Evolutionary conservation across 2,797 vertebrate species (phyloP).

Genomic region (Agapornis canus): DNA sequence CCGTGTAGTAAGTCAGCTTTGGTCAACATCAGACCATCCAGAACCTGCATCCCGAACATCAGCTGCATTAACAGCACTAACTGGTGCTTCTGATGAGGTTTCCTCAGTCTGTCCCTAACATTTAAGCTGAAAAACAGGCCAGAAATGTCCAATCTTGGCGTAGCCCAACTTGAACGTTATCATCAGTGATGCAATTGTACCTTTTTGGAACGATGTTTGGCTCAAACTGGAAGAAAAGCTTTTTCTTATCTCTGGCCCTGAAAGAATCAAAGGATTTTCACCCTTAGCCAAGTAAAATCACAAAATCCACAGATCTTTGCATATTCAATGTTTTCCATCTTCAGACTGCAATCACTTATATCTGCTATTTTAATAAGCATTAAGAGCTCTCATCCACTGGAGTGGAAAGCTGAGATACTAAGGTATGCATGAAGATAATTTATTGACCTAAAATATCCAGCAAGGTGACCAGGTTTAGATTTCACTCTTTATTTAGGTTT

Average conservation of each 20-base stretch:
- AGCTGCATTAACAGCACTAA: not conserved
- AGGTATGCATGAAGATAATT: slow-evolving; percentile 68
- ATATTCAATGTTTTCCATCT: not conserved
- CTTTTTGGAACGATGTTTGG: not conserved
- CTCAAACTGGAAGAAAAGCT: not conserved
- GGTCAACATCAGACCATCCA: not conserved
- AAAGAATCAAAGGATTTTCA: slow-evolving; percentile 3
- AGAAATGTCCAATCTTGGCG: not conserved
- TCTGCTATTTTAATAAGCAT: slow-evolving; percentile 60
- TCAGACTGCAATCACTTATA: slow-evolving; percentile 11
- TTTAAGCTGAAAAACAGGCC: not conserved
- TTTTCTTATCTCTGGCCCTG: not conserved
- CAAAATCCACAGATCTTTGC: not conserved
- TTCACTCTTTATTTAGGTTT: not conserved
- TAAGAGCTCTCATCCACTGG: slow-evolving; percentile 21
- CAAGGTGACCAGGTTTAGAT: slow-evolving; percentile 45
- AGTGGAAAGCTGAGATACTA: slow-evolving; percentile 49
- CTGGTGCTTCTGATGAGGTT: not conserved
- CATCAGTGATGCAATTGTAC: not conserved
- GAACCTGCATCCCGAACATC: not conserved
- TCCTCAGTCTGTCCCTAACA: not conserved
- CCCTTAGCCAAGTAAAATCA: not conserved
- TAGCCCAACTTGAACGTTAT: not conserved
- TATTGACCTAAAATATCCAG: slow-evolving; percentile 64
- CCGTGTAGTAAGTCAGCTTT: not conserved